Base-by-base conservation (phyloP, 2,888 invertebrate genomes). In the Andrena haemorrhoa region DNA sequence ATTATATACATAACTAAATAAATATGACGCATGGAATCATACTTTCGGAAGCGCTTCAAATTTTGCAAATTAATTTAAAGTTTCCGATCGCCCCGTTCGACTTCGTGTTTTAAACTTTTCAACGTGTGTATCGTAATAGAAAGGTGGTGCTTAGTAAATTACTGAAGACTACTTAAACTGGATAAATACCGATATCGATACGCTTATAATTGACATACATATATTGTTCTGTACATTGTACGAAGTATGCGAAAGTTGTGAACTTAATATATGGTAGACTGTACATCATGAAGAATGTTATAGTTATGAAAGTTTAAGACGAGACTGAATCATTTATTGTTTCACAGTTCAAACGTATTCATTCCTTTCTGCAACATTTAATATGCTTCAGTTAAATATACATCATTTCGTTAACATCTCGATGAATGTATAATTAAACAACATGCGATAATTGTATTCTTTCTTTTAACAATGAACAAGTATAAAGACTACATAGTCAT, bases 181-280 rank as follows among this genome's bases (percentile, higher is more conserved):
- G 12, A 35, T 31, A 51, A 41, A 33, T 61, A 63, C 20, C 23
- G 16, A 12, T n/a, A 60, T 69, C 51, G 2, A 47, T 16, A 56
- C 56, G 23, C 29, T 60, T 63, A 56, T 80, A 80, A 80, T 80
- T 80, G 81, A 72, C 80, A 71, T 26, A 29, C 41, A 41, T 16
- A 41, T 41, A 16, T 63, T 68, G 12, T 66, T 71, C n/a, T 65
- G 31, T 78, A 64, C 49, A 79, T 7, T 65, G 23, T 16, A 47
- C 23, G 4, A 70, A 70, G 29, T 58, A 12, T 41, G 12, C 10
- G 6, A 31, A 31, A 49, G n/a, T 16, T 23, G 12, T 10, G 53
- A 31, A 20, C 4, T 33, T 66, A n/a, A n/a, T 10, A 53, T 56
- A 51, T 33, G 10, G 16, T 12, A 73, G 20, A 47, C 26, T 69